Evolutionary conservation across 2,888 invertebrate species (phyloP).

Genomic region (Tillus elongatus): DNA sequence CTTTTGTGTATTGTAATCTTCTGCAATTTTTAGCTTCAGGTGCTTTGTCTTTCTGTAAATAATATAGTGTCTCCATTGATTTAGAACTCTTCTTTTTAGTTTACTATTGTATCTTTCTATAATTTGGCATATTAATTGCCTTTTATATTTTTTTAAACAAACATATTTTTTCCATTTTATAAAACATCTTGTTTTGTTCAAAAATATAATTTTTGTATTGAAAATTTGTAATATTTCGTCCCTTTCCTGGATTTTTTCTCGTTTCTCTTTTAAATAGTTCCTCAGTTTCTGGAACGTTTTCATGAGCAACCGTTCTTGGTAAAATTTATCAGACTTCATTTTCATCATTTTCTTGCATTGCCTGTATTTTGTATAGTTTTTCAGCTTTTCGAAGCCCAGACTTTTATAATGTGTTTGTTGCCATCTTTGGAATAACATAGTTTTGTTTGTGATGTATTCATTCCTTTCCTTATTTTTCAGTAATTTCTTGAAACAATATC

Average conservation of each 20-base stretch:
- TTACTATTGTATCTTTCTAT: too few species aligned
- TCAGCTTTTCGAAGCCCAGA: slow-evolving; percentile 9
- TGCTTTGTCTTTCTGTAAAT: neutral
- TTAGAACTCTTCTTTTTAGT: too few species aligned
- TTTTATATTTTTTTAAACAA: too few species aligned
- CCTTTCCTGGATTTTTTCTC: too few species aligned
- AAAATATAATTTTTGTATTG: too few species aligned
- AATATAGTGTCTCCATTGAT: neutral
- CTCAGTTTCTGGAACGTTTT: neutral
- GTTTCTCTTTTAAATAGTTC: neutral
- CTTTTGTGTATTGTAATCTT: too few species aligned
- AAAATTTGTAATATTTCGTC: too few species aligned
- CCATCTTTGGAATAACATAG: neutral
- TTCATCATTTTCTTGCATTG: neutral
- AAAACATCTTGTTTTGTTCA: too few species aligned
- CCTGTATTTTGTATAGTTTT: slow-evolving; percentile 6
- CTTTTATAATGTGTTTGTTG: slow-evolving; percentile 6
- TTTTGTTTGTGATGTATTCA: neutral
- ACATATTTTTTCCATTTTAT: too few species aligned
- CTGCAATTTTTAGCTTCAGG: too few species aligned
- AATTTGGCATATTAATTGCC: too few species aligned
- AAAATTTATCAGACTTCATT: slow-evolving; percentile 6
- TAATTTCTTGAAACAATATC: slow-evolving; percentile 13
- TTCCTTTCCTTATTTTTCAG: slow-evolving; percentile 8
- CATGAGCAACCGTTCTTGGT: neutral